Base-by-base conservation (phyloP, 2,888 invertebrate species). In the Dioctria linearis region DNA sequence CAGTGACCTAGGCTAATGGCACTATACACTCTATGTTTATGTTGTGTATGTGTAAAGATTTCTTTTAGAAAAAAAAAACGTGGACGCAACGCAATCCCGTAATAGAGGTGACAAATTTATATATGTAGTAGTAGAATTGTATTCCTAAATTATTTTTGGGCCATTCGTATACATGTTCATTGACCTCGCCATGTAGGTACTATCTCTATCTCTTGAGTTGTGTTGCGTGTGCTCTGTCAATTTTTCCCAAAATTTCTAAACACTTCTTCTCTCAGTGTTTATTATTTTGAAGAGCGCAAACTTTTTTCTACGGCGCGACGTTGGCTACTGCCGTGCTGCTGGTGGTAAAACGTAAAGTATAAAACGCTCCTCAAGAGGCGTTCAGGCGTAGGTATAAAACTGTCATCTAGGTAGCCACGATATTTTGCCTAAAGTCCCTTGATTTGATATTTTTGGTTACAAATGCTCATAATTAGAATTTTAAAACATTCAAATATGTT, bases 1-100 rank as follows among this genome's bases (percentile, higher is more conserved):
- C 25, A 76, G 40, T 76, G 76, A 76, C 76, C 76, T 76, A 76
- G 76, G 76, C 5, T 76, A 76, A 76, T 63, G 63, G 63, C 46
- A 57, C 73, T 76, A 63, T 6, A 25, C 76, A 76, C 25, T 57
- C 13, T 40, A 11, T 73, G 40, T 67, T 42, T 46, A 54, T 57
- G 57, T 39, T 46, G 49, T 46, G 9, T 46, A 6, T 46, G 3
- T 54, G 54, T 54, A n/a, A 11, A 54, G 54, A 54, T 54, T 54
- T 54, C 54, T 54, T 2, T 25, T 1, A 25, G 2, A 25, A 25
- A 54, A 54, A 11, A 54, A 54, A 54, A 54, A 54, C 54, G 42
- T 51, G 9, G 39, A 39, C 67, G 46, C 6, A 51, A 51, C 51
- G 11, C 61, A 37, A 37, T 13, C 61, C 39, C 39, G 37, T 46